phyloP scores from a whole-genome alignment of 1,140 invertebrate species.

The Zophobas morio region DNA sequence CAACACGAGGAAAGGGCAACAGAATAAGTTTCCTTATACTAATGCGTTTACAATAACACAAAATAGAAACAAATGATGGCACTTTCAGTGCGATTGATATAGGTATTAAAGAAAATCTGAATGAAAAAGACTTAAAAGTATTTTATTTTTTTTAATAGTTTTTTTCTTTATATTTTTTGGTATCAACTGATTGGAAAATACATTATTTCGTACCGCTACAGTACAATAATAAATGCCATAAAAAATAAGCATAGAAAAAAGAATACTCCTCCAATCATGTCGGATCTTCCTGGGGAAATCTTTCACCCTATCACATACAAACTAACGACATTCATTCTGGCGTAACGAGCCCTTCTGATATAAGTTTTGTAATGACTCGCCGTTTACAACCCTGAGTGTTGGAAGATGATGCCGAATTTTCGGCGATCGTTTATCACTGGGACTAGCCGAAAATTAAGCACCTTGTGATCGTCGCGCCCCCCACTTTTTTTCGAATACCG shows the following conservation, averaged over 20 bases:
- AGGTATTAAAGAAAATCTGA: slow-evolving; percentile 51
- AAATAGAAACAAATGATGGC: slow-evolving; percentile 61
- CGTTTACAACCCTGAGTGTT: slow-evolving; percentile 61
- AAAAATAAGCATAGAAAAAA: slow-evolving; percentile 59
- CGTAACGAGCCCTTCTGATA: slow-evolving; percentile 39
- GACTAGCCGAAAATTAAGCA: slow-evolving; percentile 22
- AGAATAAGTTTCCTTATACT: slow-evolving; percentile 38
- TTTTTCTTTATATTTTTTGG: slow-evolving; percentile 56
- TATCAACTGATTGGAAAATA: slow-evolving; percentile 60
- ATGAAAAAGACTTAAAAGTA: slow-evolving; percentile 36
- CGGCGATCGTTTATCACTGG: slow-evolving; percentile 40
- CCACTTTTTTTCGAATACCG: slow-evolving; percentile 1
- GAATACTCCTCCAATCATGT: slow-evolving; percentile 58
- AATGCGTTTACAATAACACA: slow-evolving; percentile 23
- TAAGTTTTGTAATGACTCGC: slow-evolving; percentile 37
- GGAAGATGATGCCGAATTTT: slow-evolving; percentile 54
- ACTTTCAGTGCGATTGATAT: slow-evolving; percentile 57
- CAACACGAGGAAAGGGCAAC: slow-evolving; percentile 9
- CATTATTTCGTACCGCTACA: slow-evolving; percentile 48
- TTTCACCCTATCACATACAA: slow-evolving; percentile 41
- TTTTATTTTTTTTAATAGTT: slow-evolving; percentile 34
- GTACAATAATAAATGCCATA: slow-evolving; percentile 62
- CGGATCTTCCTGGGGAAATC: slow-evolving; percentile 53
- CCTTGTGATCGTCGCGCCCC: slow-evolving; percentile 15
- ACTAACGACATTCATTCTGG: slow-evolving; percentile 36